Percentiles rank a stretch among this genome's conserved stretches.
These are phyloP conservation scores for Linepithema humile DNA, from an alignment of 1,140 invertebrate species.

Conservation along the genomic window DNA sequence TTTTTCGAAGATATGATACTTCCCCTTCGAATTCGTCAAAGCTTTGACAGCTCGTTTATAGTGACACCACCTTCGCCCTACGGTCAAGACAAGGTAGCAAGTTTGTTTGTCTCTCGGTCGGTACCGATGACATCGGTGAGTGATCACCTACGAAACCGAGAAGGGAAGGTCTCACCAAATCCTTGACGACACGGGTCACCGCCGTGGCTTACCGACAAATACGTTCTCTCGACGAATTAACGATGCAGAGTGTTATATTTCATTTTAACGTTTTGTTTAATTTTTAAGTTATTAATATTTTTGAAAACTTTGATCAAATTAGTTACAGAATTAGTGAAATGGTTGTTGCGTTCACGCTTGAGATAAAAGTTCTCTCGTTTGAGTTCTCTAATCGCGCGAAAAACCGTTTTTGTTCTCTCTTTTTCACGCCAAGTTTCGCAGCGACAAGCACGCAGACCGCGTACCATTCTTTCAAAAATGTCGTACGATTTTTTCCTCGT, in stretches of 20 bases:
- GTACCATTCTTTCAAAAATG: constrained; percentile 15
- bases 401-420: not conserved
- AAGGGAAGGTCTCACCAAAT: constrained; percentile 68
- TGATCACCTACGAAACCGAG: constrained; percentile 70
- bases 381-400: not conserved
- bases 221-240: constrained; percentile 2
- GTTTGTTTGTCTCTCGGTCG: constrained; percentile 66
- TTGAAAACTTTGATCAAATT: not conserved
- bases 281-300: not conserved
- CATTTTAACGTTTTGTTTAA: not conserved
- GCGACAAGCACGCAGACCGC: not conserved
- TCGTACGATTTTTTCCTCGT: not conserved
- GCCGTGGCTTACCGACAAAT: constrained; percentile 59
- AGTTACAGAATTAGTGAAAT: not conserved
- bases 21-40: constrained; percentile 61
- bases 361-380: not conserved
- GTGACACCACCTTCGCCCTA: constrained; percentile 33
- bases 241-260: not conserved
- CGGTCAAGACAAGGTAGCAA: constrained; percentile 56
- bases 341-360: not conserved
- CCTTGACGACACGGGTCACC: constrained; percentile 74
- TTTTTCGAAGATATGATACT: not conserved
- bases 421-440: not conserved
- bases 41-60: constrained; percentile 59
- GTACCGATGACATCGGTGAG: constrained; percentile 62